Percentiles rank a stretch among this genome's conserved stretches.
Evolutionary conservation across 1,140 invertebrate species (phyloP).

Genomic region (Caenorhabditis remanei): DNA sequence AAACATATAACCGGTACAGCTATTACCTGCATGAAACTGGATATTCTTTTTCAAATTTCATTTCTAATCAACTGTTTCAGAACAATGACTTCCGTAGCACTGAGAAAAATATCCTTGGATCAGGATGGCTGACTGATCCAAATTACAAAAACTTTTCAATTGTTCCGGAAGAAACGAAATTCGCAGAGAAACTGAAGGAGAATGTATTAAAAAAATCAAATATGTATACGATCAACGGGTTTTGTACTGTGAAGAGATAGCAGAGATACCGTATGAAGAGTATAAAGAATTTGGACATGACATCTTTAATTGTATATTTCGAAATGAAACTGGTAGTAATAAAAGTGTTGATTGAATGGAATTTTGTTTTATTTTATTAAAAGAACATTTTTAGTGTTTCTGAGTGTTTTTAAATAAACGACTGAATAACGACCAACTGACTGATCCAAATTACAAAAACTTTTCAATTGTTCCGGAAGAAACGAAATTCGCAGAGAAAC

Average conservation of each 20-base stretch:
- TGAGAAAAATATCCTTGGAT: not conserved
- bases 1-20: not conserved
- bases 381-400: too few species aligned
- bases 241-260: slow-evolving; percentile 5
- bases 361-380: too few species aligned
- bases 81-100: not conserved
- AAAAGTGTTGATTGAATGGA: too few species aligned
- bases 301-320: not conserved
- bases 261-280: not conserved
- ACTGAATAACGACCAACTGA: not conserved
- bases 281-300: slow-evolving; percentile 21
- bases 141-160: not conserved
- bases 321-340: not conserved
- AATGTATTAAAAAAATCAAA: not conserved
- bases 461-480: not conserved
- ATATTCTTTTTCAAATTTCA: too few species aligned
- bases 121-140: not conserved
- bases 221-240: not conserved
- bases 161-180: not conserved
- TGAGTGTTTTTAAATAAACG: not conserved
- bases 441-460: not conserved
- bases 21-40: too few species aligned
- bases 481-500: not conserved
- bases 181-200: not conserved
- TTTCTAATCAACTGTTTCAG: too few species aligned